Conservation (phyloP, 1,140 invertebrate species). For the Ceratitis capitata region DNA sequence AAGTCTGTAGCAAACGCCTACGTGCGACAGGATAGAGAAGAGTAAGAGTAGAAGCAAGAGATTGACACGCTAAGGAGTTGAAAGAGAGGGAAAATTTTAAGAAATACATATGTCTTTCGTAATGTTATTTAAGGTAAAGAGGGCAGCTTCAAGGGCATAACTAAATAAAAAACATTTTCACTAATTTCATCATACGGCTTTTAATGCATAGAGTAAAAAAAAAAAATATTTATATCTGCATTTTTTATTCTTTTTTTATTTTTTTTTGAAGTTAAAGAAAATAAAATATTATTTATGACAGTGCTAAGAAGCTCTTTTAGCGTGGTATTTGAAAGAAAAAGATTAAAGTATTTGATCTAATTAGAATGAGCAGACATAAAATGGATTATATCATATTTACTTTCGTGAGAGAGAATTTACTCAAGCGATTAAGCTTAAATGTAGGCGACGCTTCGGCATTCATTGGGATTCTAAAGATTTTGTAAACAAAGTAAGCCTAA, state of each 20-base stretch:
- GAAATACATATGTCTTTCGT: not conserved
- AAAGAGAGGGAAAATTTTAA: not conserved
- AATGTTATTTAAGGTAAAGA: not conserved
- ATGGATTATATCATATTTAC: not conserved
- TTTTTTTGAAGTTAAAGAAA: not conserved
- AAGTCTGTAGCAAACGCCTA: not conserved
- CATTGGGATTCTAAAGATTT: too few relatives aligned
- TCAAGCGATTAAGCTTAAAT: conserved; percentile 3
- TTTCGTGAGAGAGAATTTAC: not conserved
- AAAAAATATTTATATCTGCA: too few relatives aligned
- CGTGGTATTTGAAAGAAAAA: not conserved
- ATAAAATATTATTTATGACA: not conserved
- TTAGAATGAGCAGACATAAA: not conserved
- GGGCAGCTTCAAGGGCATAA: too few relatives aligned
- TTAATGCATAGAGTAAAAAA: not conserved
- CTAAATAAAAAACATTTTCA: not conserved
- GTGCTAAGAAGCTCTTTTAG: not conserved
- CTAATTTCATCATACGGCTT: not conserved
- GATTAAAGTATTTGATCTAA: not conserved
- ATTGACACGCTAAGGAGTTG: not conserved
- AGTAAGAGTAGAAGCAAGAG: not conserved
- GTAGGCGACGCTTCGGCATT: too few relatives aligned
- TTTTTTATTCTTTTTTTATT: too few relatives aligned
- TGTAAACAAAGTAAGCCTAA: too few relatives aligned
- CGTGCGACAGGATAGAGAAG: not conserved